phyloP scores from a whole-genome alignment of 2,113 vertebrate genomes.

The Gambusia holbrooki region DNA sequence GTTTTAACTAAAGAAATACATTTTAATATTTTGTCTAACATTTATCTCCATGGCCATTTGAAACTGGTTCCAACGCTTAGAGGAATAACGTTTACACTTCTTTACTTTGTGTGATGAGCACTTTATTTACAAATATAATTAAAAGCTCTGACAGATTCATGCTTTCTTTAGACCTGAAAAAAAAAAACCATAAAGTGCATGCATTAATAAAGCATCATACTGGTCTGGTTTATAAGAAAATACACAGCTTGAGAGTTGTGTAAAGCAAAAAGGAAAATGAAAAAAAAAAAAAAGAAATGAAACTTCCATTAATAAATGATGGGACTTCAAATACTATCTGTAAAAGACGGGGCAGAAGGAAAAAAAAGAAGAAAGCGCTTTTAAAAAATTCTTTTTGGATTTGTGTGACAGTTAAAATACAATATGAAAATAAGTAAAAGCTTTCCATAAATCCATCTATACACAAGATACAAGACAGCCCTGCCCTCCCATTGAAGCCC shows the following conservation, averaged over 20 bases:
- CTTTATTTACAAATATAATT: slow-evolving; percentile 99
- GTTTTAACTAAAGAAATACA: background rate
- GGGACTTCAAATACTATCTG: slow-evolving; percentile 77
- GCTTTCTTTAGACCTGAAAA: slow-evolving; percentile 87
- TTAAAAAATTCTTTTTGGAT: slow-evolving; percentile 79
- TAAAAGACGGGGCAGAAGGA: slow-evolving; percentile 43
- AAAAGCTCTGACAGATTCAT: slow-evolving; percentile 98
- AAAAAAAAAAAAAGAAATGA: slow-evolving; percentile 47
- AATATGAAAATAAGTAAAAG: slow-evolving; percentile 99
- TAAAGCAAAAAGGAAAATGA: slow-evolving; percentile 79
- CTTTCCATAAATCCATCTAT: slow-evolving; percentile 99
- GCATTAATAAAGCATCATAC: slow-evolving; percentile 96
- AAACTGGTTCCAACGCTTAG: background rate
- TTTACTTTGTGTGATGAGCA: slow-evolving; percentile 87
- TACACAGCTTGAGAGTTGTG: slow-evolving; percentile 93
- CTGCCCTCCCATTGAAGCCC: slow-evolving; percentile 84
- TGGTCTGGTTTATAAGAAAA: slow-evolving; percentile 89
- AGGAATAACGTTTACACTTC: background rate
- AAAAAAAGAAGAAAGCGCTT: slow-evolving; percentile 67
- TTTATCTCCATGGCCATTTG: background rate
- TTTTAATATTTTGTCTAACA: background rate
- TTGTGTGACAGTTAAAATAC: slow-evolving; percentile 97
- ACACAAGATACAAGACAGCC: slow-evolving; percentile 91
- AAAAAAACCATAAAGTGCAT: slow-evolving; percentile 97
- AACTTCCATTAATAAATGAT: slow-evolving; percentile 72